These are phyloP conservation scores for Cataglyphis cursor DNA, from an alignment of 2,888 invertebrate species.

Conservation along the genomic window DNA sequence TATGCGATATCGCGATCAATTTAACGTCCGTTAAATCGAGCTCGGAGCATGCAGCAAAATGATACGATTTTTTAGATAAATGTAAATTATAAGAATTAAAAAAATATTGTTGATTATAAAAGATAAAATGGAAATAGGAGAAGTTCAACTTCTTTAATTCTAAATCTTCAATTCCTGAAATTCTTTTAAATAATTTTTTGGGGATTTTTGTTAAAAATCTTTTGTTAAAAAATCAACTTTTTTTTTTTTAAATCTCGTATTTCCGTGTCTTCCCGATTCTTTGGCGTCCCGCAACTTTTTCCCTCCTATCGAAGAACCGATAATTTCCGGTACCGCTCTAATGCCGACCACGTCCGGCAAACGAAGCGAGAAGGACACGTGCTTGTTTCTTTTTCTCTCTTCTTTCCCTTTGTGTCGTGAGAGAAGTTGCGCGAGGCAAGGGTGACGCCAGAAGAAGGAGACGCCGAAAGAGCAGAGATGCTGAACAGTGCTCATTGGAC, in stretches of 20 bases:
- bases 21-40: neutral
- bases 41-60: neutral
- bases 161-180: neutral
- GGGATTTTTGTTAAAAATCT: neutral
- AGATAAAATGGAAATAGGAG: neutral
- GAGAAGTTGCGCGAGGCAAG: constrained; percentile 44
- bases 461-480: constrained; percentile 74
- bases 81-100: neutral
- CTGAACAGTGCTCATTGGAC: constrained; percentile 82
- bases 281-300: constrained; percentile 31
- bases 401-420: constrained; percentile 31
- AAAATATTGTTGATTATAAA: constrained; percentile 6
- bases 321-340: constrained; percentile 73
- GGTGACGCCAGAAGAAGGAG: constrained; percentile 58
- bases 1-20: neutral
- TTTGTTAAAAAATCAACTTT: neutral
- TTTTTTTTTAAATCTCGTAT: neutral
- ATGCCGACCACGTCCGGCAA: constrained; percentile 56
- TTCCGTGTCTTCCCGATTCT: neutral
- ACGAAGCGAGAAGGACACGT: constrained; percentile 55
- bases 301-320: constrained; percentile 60
- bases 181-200: neutral
- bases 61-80: neutral
- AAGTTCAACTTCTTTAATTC: neutral
- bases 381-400: neutral